Percentiles rank a stretch among this genome's conserved stretches.
Evolutionary conservation across 1,140 invertebrate species (phyloP).

Genomic region (Camponotus vicinus): DNA sequence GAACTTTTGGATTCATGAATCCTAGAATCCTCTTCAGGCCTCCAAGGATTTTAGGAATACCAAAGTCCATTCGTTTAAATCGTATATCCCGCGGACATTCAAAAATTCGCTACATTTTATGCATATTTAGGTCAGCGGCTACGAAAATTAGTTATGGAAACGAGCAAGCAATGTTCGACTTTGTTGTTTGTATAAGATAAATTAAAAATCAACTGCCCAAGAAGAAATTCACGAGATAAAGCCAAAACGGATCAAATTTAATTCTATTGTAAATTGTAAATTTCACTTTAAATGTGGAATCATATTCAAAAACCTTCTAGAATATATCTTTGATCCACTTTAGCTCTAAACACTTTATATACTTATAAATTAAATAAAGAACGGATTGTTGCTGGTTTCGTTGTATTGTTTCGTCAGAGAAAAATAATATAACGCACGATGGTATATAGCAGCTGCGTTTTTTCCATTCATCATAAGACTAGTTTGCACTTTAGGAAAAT

Average conservation of each 20-base stretch:
- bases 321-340: background rate
- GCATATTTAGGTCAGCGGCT: slow-evolving; percentile 17
- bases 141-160: slow-evolving; percentile 17
- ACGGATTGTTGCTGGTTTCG: background rate
- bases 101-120: slow-evolving; percentile 40
- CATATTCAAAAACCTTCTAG: background rate
- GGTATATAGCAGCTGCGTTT: background rate
- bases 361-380: slow-evolving; percentile 24
- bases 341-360: background rate
- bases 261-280: background rate
- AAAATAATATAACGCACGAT: background rate
- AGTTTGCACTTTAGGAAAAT: slow-evolving; percentile 64
- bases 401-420: background rate
- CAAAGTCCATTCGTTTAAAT: slow-evolving; percentile 21
- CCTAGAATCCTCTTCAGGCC: slow-evolving; percentile 14
- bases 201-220: background rate
- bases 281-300: background rate
- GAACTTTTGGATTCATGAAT: slow-evolving; percentile 5
- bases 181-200: slow-evolving; percentile 1
- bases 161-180: slow-evolving; percentile 25
- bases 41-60: slow-evolving; percentile 51
- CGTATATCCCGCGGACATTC: slow-evolving; percentile 15
- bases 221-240: slow-evolving; percentile 19
- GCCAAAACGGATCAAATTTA: background rate
- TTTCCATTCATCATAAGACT: slow-evolving; percentile 61